These are phyloP conservation scores for Nemotelus nigrinus DNA, from an alignment of 2,888 invertebrate species.

Conservation along the genomic window DNA sequence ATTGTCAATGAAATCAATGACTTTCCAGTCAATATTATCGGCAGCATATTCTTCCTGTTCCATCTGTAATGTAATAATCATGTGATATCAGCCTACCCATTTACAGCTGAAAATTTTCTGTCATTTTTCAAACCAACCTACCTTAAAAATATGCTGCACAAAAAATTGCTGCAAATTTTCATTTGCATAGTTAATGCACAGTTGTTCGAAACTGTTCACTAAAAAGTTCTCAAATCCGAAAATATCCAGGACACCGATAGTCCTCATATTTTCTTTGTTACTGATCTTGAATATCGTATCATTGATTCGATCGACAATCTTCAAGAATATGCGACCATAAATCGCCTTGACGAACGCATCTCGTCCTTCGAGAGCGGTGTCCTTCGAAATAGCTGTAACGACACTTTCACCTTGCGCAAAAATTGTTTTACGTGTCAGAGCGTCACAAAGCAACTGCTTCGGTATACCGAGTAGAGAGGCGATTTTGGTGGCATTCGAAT, in stretches of 20 bases:
- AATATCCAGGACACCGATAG: constrained; percentile 94
- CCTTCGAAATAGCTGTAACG: constrained; percentile 77
- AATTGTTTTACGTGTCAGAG: constrained; percentile 87
- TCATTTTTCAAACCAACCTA: constrained; percentile 45
- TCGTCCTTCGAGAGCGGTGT: constrained; percentile 82
- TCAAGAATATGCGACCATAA: constrained; percentile 90
- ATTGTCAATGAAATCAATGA: constrained; percentile 92
- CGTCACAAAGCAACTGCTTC: constrained; percentile 76
- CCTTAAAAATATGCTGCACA: constrained; percentile 92
- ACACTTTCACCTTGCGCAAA: constrained; percentile 85
- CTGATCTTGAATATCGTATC: constrained; percentile 79
- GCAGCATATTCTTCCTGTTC: constrained; percentile 93
- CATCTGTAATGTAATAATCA: constrained; percentile 63
- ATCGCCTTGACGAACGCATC: constrained; percentile 95
- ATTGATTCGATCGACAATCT: constrained; percentile 91
- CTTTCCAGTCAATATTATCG: constrained; percentile 91
- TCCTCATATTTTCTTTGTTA: constrained; percentile 66
- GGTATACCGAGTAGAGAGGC: constrained; percentile 78
- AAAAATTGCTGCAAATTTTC: constrained; percentile 97
- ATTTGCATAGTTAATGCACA: constrained; percentile 97
- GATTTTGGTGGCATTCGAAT: constrained; percentile 74
- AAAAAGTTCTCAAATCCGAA: constrained; percentile 97
- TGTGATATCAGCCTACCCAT: not conserved
- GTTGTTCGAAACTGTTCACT: constrained; percentile 91
- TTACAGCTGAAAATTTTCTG: not conserved